A percentile compares a stretch with the other conserved stretches of the same genome.
These are phyloP conservation scores for Drosophila subobscura DNA, from an alignment of 1,140 invertebrate genomes.

Conservation along the genomic window DNA sequence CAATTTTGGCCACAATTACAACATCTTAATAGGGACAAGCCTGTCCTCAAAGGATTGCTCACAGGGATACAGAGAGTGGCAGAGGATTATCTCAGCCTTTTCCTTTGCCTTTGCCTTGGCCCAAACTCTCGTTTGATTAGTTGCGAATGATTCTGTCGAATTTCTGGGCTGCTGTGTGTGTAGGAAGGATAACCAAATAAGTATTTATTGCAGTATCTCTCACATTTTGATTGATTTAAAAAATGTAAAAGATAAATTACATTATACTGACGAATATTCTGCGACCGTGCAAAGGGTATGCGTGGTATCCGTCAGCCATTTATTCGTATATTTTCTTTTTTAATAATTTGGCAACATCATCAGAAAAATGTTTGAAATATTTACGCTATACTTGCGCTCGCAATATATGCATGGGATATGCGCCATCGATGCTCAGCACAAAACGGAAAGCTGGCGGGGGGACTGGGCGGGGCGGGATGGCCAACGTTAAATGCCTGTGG, in stretches of 20 bases:
- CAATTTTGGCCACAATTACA: slow-evolving; percentile 73
- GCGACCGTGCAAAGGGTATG: too few relatives aligned
- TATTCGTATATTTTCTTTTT: too few relatives aligned
- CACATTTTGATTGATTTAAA: background rate
- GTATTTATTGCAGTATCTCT: background rate
- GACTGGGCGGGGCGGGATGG: background rate
- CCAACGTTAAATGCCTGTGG: slow-evolving; percentile 58
- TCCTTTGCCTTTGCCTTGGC: slow-evolving; percentile 12
- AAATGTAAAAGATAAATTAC: too few relatives aligned
- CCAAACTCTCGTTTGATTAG: slow-evolving; percentile 52
- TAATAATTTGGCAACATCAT: slow-evolving; percentile 40
- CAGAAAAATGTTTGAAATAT: slow-evolving; percentile 49
- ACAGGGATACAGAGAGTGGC: background rate
- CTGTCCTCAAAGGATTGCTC: slow-evolving; percentile 3
- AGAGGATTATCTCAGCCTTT: slow-evolving; percentile 19
- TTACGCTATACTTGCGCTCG: slow-evolving; percentile 20
- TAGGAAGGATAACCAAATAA: too few relatives aligned
- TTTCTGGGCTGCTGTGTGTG: too few relatives aligned
- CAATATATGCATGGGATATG: slow-evolving; percentile 40
- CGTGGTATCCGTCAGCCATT: too few relatives aligned
- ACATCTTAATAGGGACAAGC: slow-evolving; percentile 63
- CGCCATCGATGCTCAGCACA: slow-evolving; percentile 21
- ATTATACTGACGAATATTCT: too few relatives aligned
- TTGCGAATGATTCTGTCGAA: slow-evolving; percentile 62
- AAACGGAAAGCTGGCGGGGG: background rate